Evolutionary conservation across 2,888 invertebrate species (phyloP), one percentile per base, ranked within the genome.

Genomic region (Sarcophaga carnaria): DNA sequence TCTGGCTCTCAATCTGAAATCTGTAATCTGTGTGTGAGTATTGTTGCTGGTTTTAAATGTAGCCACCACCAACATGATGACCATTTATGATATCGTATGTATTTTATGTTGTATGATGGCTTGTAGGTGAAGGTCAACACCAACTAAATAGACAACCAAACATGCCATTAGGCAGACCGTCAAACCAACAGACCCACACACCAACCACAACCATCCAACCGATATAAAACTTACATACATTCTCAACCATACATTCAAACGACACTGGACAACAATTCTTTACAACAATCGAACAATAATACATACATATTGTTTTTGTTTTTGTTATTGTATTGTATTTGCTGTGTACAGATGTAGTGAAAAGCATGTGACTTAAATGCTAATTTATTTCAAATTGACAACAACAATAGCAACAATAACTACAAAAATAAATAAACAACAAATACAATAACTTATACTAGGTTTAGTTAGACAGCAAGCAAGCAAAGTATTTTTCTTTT

Each of bases 101-200:
- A 72, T 76, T 76, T 67, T 77, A 67, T 77, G 37, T 72, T 82
- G 79, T 83, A 70, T 81, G 84, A 76, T 80, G 72, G 78, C 86
- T 86, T 89, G 84, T 89, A 88, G 89, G 88, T 89, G 88, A 89
- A 89, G 89, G 89, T 88, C 89, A 88, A 75, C 83, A 64, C 72
- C 69, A 80, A 63, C 27, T 27, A 63, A 45, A 62, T 63, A 54
- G 64, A 22, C 63, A 70, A 54, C 47, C 66, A 45, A 71, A 45
- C 63, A 79, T 45, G 22, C 64, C 45, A 66, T 49, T 76, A 71
- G 63, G 45, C 45, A 11, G 76, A 27, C 45, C 2, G 47, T 37
- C 71, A 37, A 59, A 20, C 70, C 45, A 4, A n/a, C 37, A 64
- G 17, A 22, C 14, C 17, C n/a, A 70, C 20, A 54, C 22, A 49